Evolutionary conservation across 2,113 vertebrate genomes (phyloP).

Genomic region (Cyprinus carpio): DNA sequence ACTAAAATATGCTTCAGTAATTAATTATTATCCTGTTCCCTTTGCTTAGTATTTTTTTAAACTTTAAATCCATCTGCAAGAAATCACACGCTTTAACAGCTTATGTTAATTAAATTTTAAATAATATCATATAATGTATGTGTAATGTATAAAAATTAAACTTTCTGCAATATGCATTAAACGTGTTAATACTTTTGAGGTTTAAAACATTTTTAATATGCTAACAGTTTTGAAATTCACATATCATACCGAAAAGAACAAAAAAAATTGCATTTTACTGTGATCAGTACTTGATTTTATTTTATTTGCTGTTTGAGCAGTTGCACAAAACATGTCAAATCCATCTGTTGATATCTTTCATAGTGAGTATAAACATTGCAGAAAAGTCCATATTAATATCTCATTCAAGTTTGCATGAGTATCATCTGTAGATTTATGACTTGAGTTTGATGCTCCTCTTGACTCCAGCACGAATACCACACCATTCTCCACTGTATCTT

Average conservation of each 20-base stretch:
- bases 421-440: conserved; percentile 61
- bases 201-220: too few species aligned
- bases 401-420: background rate
- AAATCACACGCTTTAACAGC: background rate
- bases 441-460: conserved; percentile 93
- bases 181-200: too few species aligned
- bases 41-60: background rate
- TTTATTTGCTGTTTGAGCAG: background rate
- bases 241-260: background rate
- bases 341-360: background rate
- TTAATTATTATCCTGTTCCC: background rate
- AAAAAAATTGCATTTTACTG: background rate
- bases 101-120: background rate
- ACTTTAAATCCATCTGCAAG: background rate
- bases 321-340: background rate
- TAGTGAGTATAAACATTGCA: background rate
- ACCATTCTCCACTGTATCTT: conserved; percentile 85
- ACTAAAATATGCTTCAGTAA: background rate
- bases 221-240: too few species aligned
- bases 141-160: conserved; percentile 1
- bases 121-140: background rate
- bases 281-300: background rate
- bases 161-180: background rate
- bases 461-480: conserved; percentile 92
- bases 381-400: background rate